phyloP scores from a whole-genome alignment of 2,888 invertebrate species.

The Baccha elongata region DNA sequence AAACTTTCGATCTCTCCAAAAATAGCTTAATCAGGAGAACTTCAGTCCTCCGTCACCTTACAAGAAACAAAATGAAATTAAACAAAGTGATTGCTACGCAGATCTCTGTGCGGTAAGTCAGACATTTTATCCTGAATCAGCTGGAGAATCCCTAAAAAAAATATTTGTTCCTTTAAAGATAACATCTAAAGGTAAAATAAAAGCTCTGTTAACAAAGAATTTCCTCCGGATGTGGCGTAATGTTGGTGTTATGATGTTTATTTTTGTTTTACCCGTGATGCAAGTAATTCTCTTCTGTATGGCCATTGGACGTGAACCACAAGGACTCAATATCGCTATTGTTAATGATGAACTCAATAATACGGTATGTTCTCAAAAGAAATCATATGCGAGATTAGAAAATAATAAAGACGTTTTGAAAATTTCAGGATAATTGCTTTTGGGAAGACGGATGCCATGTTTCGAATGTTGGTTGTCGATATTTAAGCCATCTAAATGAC shows the following conservation, averaged over 20 bases:
- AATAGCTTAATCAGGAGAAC: constrained; percentile 80
- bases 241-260: constrained; percentile 96
- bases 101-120: constrained; percentile 78
- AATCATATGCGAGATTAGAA: not conserved
- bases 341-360: constrained; percentile 87
- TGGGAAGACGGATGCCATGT: constrained; percentile 86
- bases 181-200: constrained; percentile 93
- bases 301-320: constrained; percentile 94
- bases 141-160: not conserved
- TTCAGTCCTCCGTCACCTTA: constrained; percentile 78
- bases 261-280: constrained; percentile 96
- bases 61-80: constrained; percentile 76
- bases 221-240: constrained; percentile 96
- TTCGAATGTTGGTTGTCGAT: constrained; percentile 89
- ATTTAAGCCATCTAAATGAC: constrained; percentile 89
- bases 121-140: too few species aligned
- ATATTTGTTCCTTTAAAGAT: constrained; percentile 81
- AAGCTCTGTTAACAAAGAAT: constrained; percentile 93
- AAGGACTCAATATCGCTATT: constrained; percentile 90
- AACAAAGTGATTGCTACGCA: constrained; percentile 79
- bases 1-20: constrained; percentile 51
- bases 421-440: constrained; percentile 78
- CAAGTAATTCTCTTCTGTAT: constrained; percentile 96
- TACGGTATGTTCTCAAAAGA: constrained; percentile 75
- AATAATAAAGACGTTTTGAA: not conserved